A percentile compares a stretch with the other conserved stretches of the same genome.
Conservation (phyloP, 2,797 vertebrate genomes). For the Phaenicophaeus curvirostris region DNA sequence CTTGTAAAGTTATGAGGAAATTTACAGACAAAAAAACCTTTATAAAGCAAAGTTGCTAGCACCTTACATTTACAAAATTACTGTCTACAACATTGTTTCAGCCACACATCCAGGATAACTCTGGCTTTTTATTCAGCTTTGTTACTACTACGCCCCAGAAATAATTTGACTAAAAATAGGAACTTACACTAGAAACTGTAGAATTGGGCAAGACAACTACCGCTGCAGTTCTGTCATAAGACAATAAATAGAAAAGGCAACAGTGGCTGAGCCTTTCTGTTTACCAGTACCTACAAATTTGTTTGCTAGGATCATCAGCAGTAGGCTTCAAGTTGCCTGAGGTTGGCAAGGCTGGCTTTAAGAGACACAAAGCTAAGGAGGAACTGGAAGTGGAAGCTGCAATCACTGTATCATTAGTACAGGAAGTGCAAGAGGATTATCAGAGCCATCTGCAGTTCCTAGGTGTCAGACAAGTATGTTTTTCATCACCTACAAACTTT, state of each 20-base stretch:
- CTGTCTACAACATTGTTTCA: not conserved
- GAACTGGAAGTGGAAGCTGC: not conserved
- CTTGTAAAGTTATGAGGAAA: not conserved
- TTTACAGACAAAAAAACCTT: not conserved
- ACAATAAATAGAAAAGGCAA: not conserved
- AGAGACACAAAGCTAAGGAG: not conserved
- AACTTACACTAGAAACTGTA: not conserved
- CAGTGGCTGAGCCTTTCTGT: not conserved
- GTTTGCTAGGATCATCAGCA: not conserved
- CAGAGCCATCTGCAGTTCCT: not conserved
- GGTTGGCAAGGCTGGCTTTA: not conserved
- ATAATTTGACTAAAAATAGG: not conserved
- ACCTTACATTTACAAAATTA: not conserved
- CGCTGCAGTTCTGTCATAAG: not conserved
- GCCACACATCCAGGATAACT: not conserved
- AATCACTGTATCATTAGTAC: not conserved
- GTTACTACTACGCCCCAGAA: not conserved
- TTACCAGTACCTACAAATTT: not conserved
- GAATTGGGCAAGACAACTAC: not conserved
- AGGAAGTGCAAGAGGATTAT: not conserved
- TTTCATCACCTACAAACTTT: not conserved
- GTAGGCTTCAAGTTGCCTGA: not conserved
- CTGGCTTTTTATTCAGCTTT: not conserved
- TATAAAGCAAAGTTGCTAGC: not conserved
- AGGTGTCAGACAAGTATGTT: not conserved